Conservation (phyloP, 1,140 invertebrate genomes). For the Cyrtorhinus lividipennis region DNA sequence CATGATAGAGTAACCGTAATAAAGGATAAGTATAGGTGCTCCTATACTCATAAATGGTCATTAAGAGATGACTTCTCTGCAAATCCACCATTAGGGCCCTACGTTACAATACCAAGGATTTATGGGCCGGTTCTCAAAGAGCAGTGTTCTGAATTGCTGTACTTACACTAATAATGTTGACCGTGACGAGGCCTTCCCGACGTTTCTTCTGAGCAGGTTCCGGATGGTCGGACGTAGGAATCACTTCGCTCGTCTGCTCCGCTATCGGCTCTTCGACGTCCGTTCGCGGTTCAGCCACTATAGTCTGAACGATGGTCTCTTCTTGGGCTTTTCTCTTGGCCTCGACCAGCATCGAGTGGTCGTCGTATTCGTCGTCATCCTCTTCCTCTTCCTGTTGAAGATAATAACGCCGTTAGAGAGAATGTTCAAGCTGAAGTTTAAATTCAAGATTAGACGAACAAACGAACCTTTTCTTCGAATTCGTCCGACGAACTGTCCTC, state of each 20-base stretch:
- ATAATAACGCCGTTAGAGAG: too few species aligned
- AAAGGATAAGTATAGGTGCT: too few species aligned
- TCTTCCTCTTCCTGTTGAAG: slow-evolving; percentile 20
- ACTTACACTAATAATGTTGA: slow-evolving; percentile 54
- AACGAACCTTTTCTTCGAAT: slow-evolving; percentile 15
- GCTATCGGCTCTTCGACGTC: background rate
- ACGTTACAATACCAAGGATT: too few species aligned
- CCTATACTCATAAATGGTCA: too few species aligned
- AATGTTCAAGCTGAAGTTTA: too few species aligned
- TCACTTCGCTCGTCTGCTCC: background rate
- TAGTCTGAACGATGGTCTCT: slow-evolving; percentile 8
- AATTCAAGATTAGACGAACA: background rate
- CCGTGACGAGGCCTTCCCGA: slow-evolving; percentile 44
- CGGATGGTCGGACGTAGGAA: background rate
- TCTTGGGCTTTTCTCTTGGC: slow-evolving; percentile 13
- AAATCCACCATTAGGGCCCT: too few species aligned
- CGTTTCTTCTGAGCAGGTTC: slow-evolving; percentile 26
- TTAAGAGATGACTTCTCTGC: too few species aligned
- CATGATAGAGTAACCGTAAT: too few species aligned
- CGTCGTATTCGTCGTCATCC: slow-evolving; percentile 18
- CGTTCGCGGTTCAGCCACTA: slow-evolving; percentile 11
- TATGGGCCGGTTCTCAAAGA: too few species aligned
- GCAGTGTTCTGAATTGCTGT: too few species aligned
- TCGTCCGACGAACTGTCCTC: slow-evolving; percentile 14
- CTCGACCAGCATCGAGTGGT: background rate